Conservation (phyloP, 2,113 vertebrate species). For the Podarcis cretensis region DNA sequence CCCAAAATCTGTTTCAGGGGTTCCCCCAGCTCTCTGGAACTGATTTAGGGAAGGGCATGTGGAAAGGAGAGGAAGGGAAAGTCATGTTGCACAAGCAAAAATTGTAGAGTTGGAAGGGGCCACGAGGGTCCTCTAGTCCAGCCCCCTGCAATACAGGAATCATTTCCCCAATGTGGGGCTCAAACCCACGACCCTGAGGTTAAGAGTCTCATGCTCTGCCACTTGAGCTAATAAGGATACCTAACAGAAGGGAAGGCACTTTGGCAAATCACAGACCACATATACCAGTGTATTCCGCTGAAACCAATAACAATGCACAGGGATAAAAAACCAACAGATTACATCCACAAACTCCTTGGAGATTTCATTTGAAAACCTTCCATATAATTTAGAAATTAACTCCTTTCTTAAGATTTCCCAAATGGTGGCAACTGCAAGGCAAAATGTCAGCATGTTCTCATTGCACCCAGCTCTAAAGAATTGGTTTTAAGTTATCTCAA, state of each 20-base stretch:
- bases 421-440: background rate
- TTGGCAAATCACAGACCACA: background rate
- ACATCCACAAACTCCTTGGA: background rate
- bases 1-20: no score
- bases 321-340: background rate
- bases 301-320: background rate
- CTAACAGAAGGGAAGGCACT: background rate
- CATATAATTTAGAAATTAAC: background rate
- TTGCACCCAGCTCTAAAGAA: background rate
- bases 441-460: background rate
- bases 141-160: no score
- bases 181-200: no score
- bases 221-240: background rate
- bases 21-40: no score
- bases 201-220: no score
- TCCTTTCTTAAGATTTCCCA: background rate
- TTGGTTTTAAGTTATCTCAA: background rate
- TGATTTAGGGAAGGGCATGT: no score
- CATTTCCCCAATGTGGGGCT: no score
- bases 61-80: no score
- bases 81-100: no score
- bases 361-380: background rate
- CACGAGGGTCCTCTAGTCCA: no score
- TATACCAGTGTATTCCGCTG: background rate
- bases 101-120: no score